Percentiles rank a stretch among this genome's conserved stretches.
Evolutionary conservation across 1,140 invertebrate species (phyloP).

Genomic region (Sweltsa coloradensis): DNA sequence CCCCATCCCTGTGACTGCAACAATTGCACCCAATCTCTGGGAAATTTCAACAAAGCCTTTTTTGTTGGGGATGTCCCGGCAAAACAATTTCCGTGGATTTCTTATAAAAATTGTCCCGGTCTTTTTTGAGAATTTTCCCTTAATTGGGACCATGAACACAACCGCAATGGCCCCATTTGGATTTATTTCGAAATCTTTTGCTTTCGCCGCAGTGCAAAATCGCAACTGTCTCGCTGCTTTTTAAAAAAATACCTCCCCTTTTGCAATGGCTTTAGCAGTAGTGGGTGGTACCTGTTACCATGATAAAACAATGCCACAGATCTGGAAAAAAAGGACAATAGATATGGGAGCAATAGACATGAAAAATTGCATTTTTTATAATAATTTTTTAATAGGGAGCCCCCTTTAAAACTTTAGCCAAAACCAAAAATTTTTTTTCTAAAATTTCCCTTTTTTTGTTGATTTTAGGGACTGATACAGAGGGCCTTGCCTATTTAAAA

Average conservation of each 20-base stretch:
- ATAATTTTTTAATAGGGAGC: too few species aligned
- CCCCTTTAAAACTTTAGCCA: too few species aligned
- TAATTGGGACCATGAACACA: conserved; percentile 62
- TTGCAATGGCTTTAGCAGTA: conserved; percentile 65
- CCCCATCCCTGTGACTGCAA: conserved; percentile 75
- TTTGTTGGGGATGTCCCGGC: conserved; percentile 74
- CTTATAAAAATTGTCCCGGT: conserved; percentile 46
- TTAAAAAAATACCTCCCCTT: conserved; percentile 31
- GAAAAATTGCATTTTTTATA: too few species aligned
- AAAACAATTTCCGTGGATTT: conserved; percentile 69
- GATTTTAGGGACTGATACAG: too few species aligned
- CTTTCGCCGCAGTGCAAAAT: conserved; percentile 47
- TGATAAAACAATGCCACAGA: conserved; percentile 68
- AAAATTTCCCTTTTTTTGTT: too few species aligned
- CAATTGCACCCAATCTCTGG: conserved; percentile 59
- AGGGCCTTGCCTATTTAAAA: too few species aligned
- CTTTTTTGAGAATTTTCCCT: conserved; percentile 44
- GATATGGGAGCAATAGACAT: too few species aligned
- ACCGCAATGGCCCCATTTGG: conserved; percentile 42
- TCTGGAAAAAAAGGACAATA: too few species aligned
- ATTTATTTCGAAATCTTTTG: conserved; percentile 36
- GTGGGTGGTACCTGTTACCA: conserved; percentile 73
- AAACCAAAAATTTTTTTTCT: too few species aligned
- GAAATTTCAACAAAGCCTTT: conserved; percentile 75
- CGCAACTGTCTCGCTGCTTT: conserved; percentile 47